Evolutionary conservation across 1,140 invertebrate genomes (phyloP).

Genomic region (Hesperophylax magnus): DNA sequence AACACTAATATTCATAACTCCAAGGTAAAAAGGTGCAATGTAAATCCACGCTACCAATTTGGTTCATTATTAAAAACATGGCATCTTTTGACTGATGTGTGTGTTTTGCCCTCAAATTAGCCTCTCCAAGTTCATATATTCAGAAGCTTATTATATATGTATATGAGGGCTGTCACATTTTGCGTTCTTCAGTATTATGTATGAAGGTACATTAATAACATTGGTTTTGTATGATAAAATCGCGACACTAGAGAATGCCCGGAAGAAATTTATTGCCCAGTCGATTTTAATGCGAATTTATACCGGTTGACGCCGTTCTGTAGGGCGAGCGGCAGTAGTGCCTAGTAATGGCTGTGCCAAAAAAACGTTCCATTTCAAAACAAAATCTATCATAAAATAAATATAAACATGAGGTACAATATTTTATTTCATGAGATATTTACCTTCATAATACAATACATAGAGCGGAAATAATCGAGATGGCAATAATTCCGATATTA

Average conservation of each 20-base stretch:
- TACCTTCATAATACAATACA: too few relatives aligned
- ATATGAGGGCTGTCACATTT: conserved; percentile 41
- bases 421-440: too few relatives aligned
- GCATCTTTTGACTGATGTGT: too few relatives aligned
- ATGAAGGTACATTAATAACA: conserved; percentile 48
- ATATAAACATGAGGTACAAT: too few relatives aligned
- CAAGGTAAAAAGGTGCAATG: too few relatives aligned
- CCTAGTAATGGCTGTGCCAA: conserved; percentile 3
- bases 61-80: too few relatives aligned
- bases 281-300: conserved; percentile 40
- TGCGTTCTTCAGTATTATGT: conserved; percentile 44
- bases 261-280: conserved; percentile 46
- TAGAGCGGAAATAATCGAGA: too few relatives aligned
- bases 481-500: too few relatives aligned
- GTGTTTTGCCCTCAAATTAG: background rate
- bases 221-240: conserved; percentile 49
- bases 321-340: background rate
- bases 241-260: conserved; percentile 33
- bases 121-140: background rate
- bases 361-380: background rate
- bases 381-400: background rate
- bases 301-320: background rate
- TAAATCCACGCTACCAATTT: too few relatives aligned
- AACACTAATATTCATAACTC: too few relatives aligned
- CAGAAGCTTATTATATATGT: conserved; percentile 16